phyloP scores from a whole-genome alignment of 2,113 vertebrate genomes.

The Sitta europaea region DNA sequence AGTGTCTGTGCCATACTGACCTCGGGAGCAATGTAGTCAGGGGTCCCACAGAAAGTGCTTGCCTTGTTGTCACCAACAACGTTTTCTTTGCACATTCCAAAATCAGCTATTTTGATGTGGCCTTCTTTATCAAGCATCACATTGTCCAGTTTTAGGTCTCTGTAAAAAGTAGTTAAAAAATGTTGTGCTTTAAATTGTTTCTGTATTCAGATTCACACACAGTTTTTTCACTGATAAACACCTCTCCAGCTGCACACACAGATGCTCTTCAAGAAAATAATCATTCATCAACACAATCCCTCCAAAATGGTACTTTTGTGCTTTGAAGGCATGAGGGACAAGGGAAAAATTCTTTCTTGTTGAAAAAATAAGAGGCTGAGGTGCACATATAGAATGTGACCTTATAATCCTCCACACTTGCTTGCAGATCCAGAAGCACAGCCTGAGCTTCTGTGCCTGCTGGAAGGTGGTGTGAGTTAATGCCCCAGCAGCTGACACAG shows the following conservation, averaged over 20 bases:
- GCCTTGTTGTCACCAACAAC: constrained; percentile 86
- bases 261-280: not conserved
- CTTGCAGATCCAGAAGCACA: not conserved
- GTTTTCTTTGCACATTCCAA: constrained; percentile 98
- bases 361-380: not conserved
- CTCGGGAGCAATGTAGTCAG: constrained; percentile 93
- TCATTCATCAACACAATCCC: not conserved
- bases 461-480: not conserved
- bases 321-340: not conserved
- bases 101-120: constrained; percentile 97
- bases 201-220: not conserved
- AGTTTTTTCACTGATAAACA: not conserved
- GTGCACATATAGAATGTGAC: not conserved
- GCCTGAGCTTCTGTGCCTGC: not conserved
- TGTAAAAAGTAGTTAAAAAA: constrained; percentile 19
- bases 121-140: constrained; percentile 93
- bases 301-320: not conserved
- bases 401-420: not conserved
- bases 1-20: constrained; percentile 30
- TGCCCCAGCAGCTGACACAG: not conserved
- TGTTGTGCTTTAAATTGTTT: not conserved
- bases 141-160: constrained; percentile 97
- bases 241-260: not conserved
- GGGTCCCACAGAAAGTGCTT: constrained; percentile 96
- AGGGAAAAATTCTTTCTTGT: not conserved